Conservation (phyloP, 2,113 vertebrate species). For the Limanda limanda region DNA sequence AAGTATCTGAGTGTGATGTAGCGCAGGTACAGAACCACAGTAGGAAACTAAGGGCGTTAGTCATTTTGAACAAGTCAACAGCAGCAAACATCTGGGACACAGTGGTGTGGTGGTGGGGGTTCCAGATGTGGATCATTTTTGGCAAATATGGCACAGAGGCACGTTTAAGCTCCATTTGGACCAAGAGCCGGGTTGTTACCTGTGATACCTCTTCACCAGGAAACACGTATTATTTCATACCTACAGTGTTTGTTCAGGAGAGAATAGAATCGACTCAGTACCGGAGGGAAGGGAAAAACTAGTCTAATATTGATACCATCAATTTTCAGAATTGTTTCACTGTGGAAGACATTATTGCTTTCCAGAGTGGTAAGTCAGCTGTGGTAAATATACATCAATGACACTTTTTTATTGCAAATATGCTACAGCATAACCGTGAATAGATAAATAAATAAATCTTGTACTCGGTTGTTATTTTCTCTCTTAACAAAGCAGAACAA, state of each 20-base stretch:
- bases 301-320: slow-evolving; percentile 40
- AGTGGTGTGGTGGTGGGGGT: background rate
- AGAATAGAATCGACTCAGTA: slow-evolving; percentile 25
- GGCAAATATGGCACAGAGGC: background rate
- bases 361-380: slow-evolving; percentile 18
- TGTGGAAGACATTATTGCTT: slow-evolving; percentile 11
- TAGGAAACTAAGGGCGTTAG: background rate
- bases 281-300: background rate
- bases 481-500: background rate
- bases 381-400: slow-evolving; percentile 20
- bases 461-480: background rate
- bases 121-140: background rate
- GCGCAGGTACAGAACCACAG: too few relatives aligned
- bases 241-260: slow-evolving; percentile 33
- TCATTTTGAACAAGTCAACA: slow-evolving; percentile 5
- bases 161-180: background rate
- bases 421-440: slow-evolving; percentile 6
- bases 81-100: slow-evolving; percentile 9
- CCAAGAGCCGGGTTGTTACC: background rate
- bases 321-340: slow-evolving; percentile 37
- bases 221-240: slow-evolving; percentile 35
- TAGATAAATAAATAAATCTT: slow-evolving; percentile 5
- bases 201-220: background rate
- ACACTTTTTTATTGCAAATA: slow-evolving; percentile 22
- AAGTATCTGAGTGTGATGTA: too few relatives aligned